Evolutionary conservation across 2,113 vertebrate genomes (phyloP), one percentile per base, ranked within the genome.

Genomic region (Leiothrix lutea): DNA sequence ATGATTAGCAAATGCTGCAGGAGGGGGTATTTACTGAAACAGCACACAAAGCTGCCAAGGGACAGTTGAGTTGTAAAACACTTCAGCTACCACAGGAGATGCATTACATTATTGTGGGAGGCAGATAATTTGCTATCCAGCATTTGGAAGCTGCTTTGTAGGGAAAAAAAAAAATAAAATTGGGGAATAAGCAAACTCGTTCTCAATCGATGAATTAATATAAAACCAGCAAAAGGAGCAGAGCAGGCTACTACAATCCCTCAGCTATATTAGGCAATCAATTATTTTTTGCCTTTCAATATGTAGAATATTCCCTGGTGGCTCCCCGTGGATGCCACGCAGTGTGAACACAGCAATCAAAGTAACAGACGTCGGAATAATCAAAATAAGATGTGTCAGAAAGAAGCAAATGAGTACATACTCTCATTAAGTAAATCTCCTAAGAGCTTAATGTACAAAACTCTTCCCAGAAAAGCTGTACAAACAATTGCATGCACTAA

Each of bases 301-400:
- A 85, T 90, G 89, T 91, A 90, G 75, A 95, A 74, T 92, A 94
- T 95, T 96, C 96, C 91, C 89, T 80, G 11, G 42, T 0, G 31
- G 51, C 71, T 95, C 90, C 90, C 83, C 0, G 5, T 72, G 83
- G 87, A 93, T 92, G 88, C 66, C 90, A 92, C 67, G 92, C 71
- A 84, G 80, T 56, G 61, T 92, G 94, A 97, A 95, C 86, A 95
- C 56, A 94, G 75, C 95, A 96, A 94, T 96, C 94, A 95, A 90
- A 93, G 83, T 58, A 96, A 95, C 38, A 94, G 91, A 82, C 15
- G 25, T 95, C 78, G 70, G 91, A 93, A 90, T 94, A 97, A 96
- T 97, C 96, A 97, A 97, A 96, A 93, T 94, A 93, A 86, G 88
- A 87, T 20, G 77, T 96, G 88, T 96, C 97, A 96, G 86, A 96